phyloP scores from a whole-genome alignment of 2,888 invertebrate species.

The Aromia moschata region DNA sequence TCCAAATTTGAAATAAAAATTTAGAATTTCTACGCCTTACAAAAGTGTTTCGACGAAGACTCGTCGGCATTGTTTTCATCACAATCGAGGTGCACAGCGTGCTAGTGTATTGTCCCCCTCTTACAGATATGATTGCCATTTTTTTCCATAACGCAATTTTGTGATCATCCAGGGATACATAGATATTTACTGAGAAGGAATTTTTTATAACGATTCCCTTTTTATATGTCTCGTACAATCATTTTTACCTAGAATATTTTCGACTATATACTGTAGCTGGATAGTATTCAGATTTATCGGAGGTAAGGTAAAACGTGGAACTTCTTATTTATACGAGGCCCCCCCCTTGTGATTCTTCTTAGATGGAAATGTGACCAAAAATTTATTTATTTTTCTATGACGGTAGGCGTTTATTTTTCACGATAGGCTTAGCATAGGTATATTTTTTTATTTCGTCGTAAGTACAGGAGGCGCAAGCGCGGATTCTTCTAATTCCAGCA shows the following conservation, averaged over 20 bases:
- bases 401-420: conserved; percentile 34
- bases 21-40: too few relatives aligned
- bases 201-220: conserved; percentile 31
- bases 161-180: conserved; percentile 31
- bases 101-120: conserved; percentile 14
- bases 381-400: conserved; percentile 45
- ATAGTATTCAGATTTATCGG: conserved; percentile 29
- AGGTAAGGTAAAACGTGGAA: conserved; percentile 18
- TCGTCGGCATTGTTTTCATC: too few relatives aligned
- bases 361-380: conserved; percentile 42
- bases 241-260: conserved; percentile 50
- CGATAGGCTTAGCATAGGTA: conserved; percentile 30
- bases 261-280: conserved; percentile 46
- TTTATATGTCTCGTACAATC: conserved; percentile 47
- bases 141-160: conserved; percentile 25
- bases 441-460: conserved; percentile 35
- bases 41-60: too few relatives aligned
- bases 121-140: conserved; percentile 26
- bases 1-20: too few relatives aligned
- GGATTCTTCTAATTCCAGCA: conserved; percentile 12
- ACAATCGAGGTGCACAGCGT: too few relatives aligned
- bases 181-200: conserved; percentile 18
- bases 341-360: conserved; percentile 36
- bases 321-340: conserved; percentile 17
- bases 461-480: neutral